Evolutionary conservation across 2,888 invertebrate genomes (phyloP).

Genomic region (Drosophila sordidula): DNA sequence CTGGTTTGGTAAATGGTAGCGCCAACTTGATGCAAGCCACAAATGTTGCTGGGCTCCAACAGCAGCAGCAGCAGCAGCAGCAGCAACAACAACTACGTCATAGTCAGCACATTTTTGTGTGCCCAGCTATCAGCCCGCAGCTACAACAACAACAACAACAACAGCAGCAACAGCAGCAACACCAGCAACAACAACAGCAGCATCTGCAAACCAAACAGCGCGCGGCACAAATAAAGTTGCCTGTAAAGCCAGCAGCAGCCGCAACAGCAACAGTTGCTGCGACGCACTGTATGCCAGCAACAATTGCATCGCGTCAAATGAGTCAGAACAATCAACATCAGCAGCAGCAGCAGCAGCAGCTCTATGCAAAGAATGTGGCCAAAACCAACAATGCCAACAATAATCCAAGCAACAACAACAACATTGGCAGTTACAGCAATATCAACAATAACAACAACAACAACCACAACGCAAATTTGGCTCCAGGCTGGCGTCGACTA

Average conservation of each 20-base stretch:
- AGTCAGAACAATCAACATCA: conserved; percentile 64
- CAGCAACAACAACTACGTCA: conserved; percentile 61
- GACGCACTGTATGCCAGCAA: conserved; percentile 64
- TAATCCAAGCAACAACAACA: conserved; percentile 35
- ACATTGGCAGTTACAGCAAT: conserved; percentile 27
- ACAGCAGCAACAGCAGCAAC: conserved; percentile 56
- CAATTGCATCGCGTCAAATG: conserved; percentile 76
- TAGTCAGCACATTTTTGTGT: conserved; percentile 64
- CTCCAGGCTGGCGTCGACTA: conserved; percentile 92
- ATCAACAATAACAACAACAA: conserved; percentile 29
- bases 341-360: conserved; percentile 34
- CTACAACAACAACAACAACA: conserved; percentile 60
- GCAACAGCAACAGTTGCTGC: conserved; percentile 50
- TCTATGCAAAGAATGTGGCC: conserved; percentile 68
- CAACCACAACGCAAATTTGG: conserved; percentile 86
- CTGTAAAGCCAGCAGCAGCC: conserved; percentile 52
- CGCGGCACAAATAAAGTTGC: conserved; percentile 65
- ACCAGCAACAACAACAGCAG: conserved; percentile 51
- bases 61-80: conserved; percentile 24
- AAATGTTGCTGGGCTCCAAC: conserved; percentile 46
- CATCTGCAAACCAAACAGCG: conserved; percentile 63
- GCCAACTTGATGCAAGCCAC: conserved; percentile 61
- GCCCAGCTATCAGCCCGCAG: conserved; percentile 53
- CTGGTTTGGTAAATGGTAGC: conserved; percentile 78
- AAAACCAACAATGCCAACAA: conserved; percentile 54